These are phyloP conservation scores for Drosophila leontia DNA, from an alignment of 1,140 invertebrate species.

Conservation along the genomic window DNA sequence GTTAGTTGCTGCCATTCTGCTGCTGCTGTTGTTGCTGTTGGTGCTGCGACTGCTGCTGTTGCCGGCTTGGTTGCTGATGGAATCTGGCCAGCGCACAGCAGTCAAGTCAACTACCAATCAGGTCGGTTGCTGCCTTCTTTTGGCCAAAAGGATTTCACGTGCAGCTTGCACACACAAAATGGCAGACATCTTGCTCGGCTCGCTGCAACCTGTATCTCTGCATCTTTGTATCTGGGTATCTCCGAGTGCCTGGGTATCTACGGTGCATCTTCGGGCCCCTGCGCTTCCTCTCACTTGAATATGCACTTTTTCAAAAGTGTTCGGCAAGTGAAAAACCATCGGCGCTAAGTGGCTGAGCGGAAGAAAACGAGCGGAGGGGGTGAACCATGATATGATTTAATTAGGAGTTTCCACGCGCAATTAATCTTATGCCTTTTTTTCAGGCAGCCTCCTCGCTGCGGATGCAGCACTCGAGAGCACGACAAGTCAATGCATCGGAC, in stretches of 20 bases:
- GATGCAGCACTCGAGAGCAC: constrained; percentile 34
- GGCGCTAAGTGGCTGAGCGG: constrained; percentile 56
- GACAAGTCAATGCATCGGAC: not conserved
- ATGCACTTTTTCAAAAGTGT: constrained; percentile 76
- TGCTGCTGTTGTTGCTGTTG: constrained; percentile 49
- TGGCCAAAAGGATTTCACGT: constrained; percentile 79
- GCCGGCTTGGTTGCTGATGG: constrained; percentile 63
- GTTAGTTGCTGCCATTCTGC: constrained; percentile 36
- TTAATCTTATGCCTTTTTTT: constrained; percentile 69
- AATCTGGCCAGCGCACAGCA: constrained; percentile 68
- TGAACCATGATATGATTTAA: constrained; percentile 75
- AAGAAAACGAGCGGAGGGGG: not conserved
- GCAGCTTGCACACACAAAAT: constrained; percentile 66
- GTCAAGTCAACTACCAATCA: constrained; percentile 80
- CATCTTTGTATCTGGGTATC: constrained; percentile 9
- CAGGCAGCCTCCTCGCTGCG: constrained; percentile 31
- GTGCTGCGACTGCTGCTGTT: constrained; percentile 28
- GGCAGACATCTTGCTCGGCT: constrained; percentile 72
- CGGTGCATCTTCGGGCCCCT: constrained; percentile 2
- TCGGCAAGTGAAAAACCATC: constrained; percentile 64
- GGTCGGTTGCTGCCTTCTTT: constrained; percentile 73
- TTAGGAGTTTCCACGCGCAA: constrained; percentile 77
- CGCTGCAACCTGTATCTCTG: constrained; percentile 59
- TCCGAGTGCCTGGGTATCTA: constrained; percentile 2
- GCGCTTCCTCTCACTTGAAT: constrained; percentile 59